Evolutionary conservation across 2,113 vertebrate species (phyloP).

Genomic region (human (Homo sapiens)): GRCh38 chr6:104330001-104330500

Average conservation of each 20-base stretch:
- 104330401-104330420: slow-evolving; percentile 12
- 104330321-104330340: neutral
- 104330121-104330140: neutral
- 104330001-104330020: neutral
- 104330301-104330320: neutral
- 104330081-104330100: too few relatives aligned
- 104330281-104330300: neutral
- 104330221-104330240: neutral
- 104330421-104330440: neutral
- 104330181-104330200: neutral
- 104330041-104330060: neutral
- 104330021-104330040: neutral
- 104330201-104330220: neutral
- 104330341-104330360: neutral
- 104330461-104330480: neutral
- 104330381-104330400: slow-evolving; percentile 32
- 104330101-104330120: too few relatives aligned
- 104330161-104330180: neutral
- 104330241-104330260: neutral
- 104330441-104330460: neutral
- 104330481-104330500: neutral
- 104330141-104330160: neutral
- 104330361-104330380: neutral
- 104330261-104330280: neutral
- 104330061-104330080: too few relatives aligned